phyloP scores from a whole-genome alignment of 2,113 vertebrate species.

The Ancistrus triradiatus region DNA sequence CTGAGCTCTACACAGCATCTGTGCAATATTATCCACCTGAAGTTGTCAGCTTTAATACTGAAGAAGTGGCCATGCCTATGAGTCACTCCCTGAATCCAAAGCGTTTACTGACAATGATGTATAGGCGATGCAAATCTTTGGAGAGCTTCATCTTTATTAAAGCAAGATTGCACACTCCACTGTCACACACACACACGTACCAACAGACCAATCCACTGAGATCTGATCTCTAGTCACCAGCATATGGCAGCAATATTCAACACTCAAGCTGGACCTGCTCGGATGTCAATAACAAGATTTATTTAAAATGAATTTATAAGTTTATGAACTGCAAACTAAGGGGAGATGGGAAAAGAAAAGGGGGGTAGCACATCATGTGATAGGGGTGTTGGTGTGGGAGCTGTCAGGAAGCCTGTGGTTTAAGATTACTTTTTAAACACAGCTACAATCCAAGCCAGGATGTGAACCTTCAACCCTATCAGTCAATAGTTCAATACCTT shows the following conservation, averaged over 20 bases:
- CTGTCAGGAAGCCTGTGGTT: too few relatives aligned
- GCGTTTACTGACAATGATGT: background rate
- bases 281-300: background rate
- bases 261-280: background rate
- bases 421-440: background rate
- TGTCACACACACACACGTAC: conserved; percentile 3
- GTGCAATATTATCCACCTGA: too few relatives aligned
- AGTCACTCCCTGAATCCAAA: background rate
- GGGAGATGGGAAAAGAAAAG: background rate
- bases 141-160: background rate
- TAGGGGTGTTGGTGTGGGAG: too few relatives aligned
- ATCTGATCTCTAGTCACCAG: background rate
- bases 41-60: too few relatives aligned
- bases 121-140: background rate
- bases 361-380: too few relatives aligned
- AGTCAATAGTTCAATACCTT: too few relatives aligned
- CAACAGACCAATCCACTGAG: conserved; percentile 3
- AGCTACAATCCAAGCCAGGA: too few relatives aligned
- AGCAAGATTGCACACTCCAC: background rate
- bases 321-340: background rate
- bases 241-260: background rate
- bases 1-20: too few relatives aligned
- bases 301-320: background rate
- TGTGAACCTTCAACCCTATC: too few relatives aligned
- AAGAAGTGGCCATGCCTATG: background rate